These are phyloP conservation scores for Drosophila koepferae DNA, from an alignment of 2,888 invertebrate genomes.

Conservation along the genomic window DNA sequence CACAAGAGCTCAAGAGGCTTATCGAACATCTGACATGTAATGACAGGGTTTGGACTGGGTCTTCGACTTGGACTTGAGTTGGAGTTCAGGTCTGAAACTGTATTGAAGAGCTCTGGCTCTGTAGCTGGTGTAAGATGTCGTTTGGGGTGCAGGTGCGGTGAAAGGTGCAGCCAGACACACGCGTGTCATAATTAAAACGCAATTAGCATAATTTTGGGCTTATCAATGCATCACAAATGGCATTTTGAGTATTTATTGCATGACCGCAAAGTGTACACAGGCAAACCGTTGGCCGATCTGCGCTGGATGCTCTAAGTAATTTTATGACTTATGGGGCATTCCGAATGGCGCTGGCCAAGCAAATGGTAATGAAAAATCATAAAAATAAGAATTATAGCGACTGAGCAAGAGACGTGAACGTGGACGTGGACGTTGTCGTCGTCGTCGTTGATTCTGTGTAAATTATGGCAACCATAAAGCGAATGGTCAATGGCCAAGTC, in stretches of 20 bases:
- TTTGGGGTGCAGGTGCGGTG: slow-evolving; percentile 32
- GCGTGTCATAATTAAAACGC: slow-evolving; percentile 76
- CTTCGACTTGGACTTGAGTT: not conserved
- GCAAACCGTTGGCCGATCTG: not conserved
- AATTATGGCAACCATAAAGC: slow-evolving; percentile 70
- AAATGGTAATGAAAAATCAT: slow-evolving; percentile 75
- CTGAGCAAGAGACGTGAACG: slow-evolving; percentile 26
- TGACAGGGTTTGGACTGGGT: slow-evolving; percentile 33
- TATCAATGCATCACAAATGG: slow-evolving; percentile 75
- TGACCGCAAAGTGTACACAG: slow-evolving; percentile 35
- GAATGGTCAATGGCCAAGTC: slow-evolving; percentile 51
- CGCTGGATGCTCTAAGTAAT: slow-evolving; percentile 58
- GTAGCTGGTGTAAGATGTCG: not conserved
- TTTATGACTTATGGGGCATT: slow-evolving; percentile 71
- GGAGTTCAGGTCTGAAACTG: not conserved
- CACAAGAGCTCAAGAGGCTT: slow-evolving; percentile 59
- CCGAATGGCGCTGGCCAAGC: slow-evolving; percentile 46
- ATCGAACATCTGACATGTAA: slow-evolving; percentile 70
- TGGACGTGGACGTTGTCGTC: slow-evolving; percentile 8
- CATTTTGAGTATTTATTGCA: slow-evolving; percentile 63
- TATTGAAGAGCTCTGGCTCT: not conserved
- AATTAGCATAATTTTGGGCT: slow-evolving; percentile 77
- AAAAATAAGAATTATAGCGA: slow-evolving; percentile 70
- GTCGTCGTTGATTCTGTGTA: slow-evolving; percentile 58
- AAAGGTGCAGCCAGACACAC: slow-evolving; percentile 59